These are phyloP conservation scores for Hydrochoerus hydrochaeris DNA, from an alignment of 2,113 vertebrate genomes.

Conservation along the genomic window DNA sequence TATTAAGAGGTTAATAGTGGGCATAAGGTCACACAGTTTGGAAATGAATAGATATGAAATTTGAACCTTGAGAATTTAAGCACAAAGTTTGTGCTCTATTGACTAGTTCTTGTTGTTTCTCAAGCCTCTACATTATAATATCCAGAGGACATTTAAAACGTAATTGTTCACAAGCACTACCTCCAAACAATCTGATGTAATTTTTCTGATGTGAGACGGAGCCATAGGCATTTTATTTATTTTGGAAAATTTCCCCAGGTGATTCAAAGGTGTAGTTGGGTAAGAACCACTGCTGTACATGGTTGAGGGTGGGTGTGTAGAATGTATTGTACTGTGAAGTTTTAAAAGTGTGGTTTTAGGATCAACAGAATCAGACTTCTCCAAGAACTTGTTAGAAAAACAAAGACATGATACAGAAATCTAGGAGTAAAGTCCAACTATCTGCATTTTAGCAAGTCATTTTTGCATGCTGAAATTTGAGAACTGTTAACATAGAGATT, in stretches of 20 bases:
- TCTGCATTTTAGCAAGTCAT: background rate
- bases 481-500: background rate
- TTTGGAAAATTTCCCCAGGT: background rate
- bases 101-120: background rate
- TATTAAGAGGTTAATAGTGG: background rate
- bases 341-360: background rate
- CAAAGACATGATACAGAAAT: conserved; percentile 19
- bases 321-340: background rate
- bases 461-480: background rate
- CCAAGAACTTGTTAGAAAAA: background rate
- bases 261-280: background rate
- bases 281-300: background rate
- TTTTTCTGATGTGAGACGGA: background rate
- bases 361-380: background rate
- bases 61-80: background rate
- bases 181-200: background rate
- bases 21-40: background rate
- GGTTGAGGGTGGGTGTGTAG: background rate
- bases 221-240: background rate
- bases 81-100: background rate
- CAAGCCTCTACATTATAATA: background rate
- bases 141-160: background rate
- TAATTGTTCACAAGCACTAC: background rate
- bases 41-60: background rate
- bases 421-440: background rate